Evolutionary conservation across 1,140 invertebrate species (phyloP), one percentile per base, ranked within the genome.

Genomic region (Pseudoatta argentina): DNA sequence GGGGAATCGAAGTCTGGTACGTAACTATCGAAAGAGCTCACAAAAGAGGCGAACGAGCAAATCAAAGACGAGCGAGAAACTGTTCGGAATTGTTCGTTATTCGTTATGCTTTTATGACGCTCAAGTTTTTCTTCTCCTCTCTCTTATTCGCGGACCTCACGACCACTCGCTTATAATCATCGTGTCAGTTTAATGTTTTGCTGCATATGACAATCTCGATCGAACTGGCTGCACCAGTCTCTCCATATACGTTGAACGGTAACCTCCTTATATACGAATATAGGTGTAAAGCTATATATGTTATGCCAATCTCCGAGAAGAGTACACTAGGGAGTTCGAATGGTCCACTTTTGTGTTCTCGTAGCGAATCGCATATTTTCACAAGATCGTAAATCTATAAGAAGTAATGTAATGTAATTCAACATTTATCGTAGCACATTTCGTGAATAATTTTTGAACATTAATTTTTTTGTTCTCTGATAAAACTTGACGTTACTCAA

Each of bases 311-410:
- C 55, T 12, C 14, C 14, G 72, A 44, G 55, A 21, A 75, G 55
- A 75, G 55, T 24, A 39, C 66, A 21, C 72, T 59, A 75, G 53
- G 30, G 72, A 75, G 3, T 39, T 48, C 34, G n/a, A 39, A 27
- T 39, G 30, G n/a, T 61, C 21, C 34, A 27, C 30, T 39, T 48
- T 21, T 1, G 18, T 44, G 12, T 34, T 53, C 82, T 59, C 86
- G 71, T 76, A 69, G 81, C 87, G 88, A 93, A 92, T 93, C 90
- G 90, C 91, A 91, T 90, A 93, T 93, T 92, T 92, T 94, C 91
- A 92, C 92, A 89, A 92, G 91, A 93, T 93, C 91, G 92, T 93
- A 75, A 92, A 93, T 89, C 91, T 86, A 91, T 89, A 93, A 92
- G 92, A 93, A 92, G 93, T 93, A 91, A 82, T 87, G 8, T 8